A percentile compares a stretch with the other conserved stretches of the same genome.
Conservation (phyloP, 1,140 invertebrate genomes). For the Marisa cornuarietis region DNA sequence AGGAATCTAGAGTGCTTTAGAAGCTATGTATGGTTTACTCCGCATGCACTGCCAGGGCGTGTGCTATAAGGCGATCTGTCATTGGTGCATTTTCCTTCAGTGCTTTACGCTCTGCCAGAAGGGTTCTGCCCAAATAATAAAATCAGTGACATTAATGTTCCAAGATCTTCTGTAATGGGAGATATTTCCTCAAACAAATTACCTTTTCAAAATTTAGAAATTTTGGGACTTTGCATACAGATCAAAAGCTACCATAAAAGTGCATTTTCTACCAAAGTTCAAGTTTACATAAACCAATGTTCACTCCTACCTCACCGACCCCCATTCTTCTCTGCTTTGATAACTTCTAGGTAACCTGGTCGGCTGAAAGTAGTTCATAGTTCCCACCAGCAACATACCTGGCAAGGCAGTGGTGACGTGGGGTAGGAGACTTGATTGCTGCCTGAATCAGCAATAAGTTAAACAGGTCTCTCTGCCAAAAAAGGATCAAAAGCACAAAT, state of each 20-base stretch:
- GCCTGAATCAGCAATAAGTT: constrained; percentile 52
- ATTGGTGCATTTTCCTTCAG: constrained; percentile 42
- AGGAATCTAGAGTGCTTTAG: constrained; percentile 9
- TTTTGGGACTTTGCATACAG: no score
- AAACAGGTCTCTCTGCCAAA: constrained; percentile 47
- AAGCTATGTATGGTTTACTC: constrained; percentile 11
- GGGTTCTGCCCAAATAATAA: constrained; percentile 32
- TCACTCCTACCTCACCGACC: not conserved
- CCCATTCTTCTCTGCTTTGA: not conserved
- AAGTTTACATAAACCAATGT: no score
- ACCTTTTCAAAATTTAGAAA: no score
- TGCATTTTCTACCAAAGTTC: no score
- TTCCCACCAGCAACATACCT: constrained; percentile 27
- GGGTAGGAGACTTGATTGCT: constrained; percentile 42
- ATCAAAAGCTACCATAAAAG: no score
- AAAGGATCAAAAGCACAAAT: no score
- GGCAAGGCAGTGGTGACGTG: constrained; percentile 37
- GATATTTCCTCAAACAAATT: no score
- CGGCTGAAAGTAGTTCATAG: not conserved
- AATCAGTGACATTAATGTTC: not conserved
- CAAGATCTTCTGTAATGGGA: no score
- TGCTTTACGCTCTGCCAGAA: constrained; percentile 43
- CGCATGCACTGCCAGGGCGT: constrained; percentile 35
- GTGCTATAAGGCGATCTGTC: constrained; percentile 47
- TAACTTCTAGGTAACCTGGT: not conserved